Evolutionary conservation across 2,888 invertebrate species (phyloP).

Genomic region (Cyclophora punctaria): DNA sequence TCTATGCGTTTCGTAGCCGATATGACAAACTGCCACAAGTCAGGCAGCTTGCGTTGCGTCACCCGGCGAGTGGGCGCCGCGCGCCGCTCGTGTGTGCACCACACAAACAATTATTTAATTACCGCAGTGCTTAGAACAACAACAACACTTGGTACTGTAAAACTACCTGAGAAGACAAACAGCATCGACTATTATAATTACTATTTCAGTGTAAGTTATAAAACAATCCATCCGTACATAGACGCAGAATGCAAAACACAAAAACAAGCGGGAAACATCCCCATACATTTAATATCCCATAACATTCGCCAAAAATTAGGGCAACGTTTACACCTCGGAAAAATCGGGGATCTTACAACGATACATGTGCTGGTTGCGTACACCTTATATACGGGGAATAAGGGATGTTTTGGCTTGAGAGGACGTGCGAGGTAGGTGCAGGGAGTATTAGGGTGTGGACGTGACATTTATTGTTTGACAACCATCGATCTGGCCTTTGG

Average conservation of each 20-base stretch:
- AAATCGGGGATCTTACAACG: slow-evolving; percentile 44
- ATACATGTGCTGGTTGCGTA: slow-evolving; percentile 16
- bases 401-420: slow-evolving; percentile 20
- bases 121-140: too few species aligned
- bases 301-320: slow-evolving; percentile 61
- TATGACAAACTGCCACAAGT: slow-evolving; percentile 63
- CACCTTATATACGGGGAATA: slow-evolving; percentile 20
- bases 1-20: slow-evolving; percentile 49
- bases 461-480: slow-evolving; percentile 76
- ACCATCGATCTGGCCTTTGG: slow-evolving; percentile 74
- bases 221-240: too few species aligned
- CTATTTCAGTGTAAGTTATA: too few species aligned
- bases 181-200: too few species aligned
- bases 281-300: slow-evolving; percentile 48
- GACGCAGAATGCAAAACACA: slow-evolving; percentile 3
- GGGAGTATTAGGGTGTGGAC: slow-evolving; percentile 70
- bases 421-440: slow-evolving; percentile 10
- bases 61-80: not conserved
- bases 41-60: slow-evolving; percentile 36
- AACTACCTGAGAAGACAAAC: too few species aligned
- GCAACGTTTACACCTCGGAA: slow-evolving; percentile 68
- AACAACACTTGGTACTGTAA: too few species aligned
- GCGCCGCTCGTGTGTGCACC: not conserved
- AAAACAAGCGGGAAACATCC: slow-evolving; percentile 20
- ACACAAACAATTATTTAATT: too few species aligned